Conservation (phyloP, 2,113 vertebrate species). For the Semnornis frantzii region DNA sequence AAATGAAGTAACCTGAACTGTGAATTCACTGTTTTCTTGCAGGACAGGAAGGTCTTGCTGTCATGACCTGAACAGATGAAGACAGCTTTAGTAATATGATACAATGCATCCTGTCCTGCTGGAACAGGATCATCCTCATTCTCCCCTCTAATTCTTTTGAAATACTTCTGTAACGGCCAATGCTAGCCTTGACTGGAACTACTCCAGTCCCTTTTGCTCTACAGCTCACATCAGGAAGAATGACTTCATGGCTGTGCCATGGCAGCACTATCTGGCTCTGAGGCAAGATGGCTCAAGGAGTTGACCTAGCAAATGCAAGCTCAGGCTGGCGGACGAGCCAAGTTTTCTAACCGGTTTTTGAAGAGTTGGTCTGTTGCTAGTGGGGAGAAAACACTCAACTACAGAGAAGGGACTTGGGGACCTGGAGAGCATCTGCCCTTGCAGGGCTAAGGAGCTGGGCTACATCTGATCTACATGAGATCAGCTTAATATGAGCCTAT, state of each 20-base stretch:
- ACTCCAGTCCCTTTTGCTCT: neutral
- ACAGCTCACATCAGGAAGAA: neutral
- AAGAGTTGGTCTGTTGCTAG: neutral
- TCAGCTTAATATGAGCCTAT: neutral
- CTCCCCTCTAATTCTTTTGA: neutral
- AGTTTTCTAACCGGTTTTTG: neutral
- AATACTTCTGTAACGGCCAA: neutral
- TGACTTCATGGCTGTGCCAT: neutral
- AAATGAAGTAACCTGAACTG: neutral
- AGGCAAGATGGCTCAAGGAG: neutral
- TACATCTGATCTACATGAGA: neutral
- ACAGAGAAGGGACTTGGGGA: accelerated
- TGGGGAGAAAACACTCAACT: neutral
- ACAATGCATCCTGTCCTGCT: neutral
- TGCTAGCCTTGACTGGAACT: neutral
- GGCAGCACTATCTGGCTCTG: neutral
- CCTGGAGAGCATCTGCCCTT: neutral
- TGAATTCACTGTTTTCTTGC: neutral
- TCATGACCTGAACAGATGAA: neutral
- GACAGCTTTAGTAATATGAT: neutral
- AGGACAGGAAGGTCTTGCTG: neutral
- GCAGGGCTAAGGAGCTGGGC: neutral
- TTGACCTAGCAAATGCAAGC: neutral
- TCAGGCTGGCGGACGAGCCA: neutral
- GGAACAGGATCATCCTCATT: neutral